Base-by-base conservation (phyloP, 2,113 vertebrate genomes). In the Camarhynchus parvulus region DNA sequence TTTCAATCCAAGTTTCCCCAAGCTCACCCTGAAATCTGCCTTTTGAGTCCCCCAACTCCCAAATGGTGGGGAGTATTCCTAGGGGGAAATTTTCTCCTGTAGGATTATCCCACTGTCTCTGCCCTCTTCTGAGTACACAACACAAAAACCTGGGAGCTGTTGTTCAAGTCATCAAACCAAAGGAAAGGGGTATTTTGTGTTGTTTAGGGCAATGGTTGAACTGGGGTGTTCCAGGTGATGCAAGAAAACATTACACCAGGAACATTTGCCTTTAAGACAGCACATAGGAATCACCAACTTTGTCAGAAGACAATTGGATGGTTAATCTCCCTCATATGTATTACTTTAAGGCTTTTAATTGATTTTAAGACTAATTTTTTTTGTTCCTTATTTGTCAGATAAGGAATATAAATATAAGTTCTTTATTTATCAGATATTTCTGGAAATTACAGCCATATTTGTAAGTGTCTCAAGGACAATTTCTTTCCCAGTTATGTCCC, bases 121-220 rank as follows among this genome's bases (percentile, higher is more conserved):
- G n/a, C 19, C 19, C 49, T 41, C 31, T 2, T 2, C 31, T 31
- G 47, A 39, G 10, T 42, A 47, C 14, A 25, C 37, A 62, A 4
- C 35, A 62, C 0, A 0, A 42, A 68, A 47, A 33, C 3, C 11
- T 86, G 72, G 44, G 63, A 86, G 73, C 39, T 94, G 69, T 30
- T 61, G 13, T 27, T 76, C 0, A 1, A 72, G 21, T 35, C n/a
- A 25, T 6, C 49, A 67, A 2, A 21, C 47, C 4, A 9, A 37
- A 85, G 56, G 30, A 46, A 61, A 70, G 11, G 31, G 22, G 3
- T 2, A 21, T 24, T 42, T 30, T 19, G 9, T 64, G 62, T 4
- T 55, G 11, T 39, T 94, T 24, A 76, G 46, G 55, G 47, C 0
- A 10, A 23, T 50, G 35, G 14, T 44, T 75, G 30, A 61, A 9